Conservation (phyloP, 1,140 invertebrate genomes). For the Phortica variegata region DNA sequence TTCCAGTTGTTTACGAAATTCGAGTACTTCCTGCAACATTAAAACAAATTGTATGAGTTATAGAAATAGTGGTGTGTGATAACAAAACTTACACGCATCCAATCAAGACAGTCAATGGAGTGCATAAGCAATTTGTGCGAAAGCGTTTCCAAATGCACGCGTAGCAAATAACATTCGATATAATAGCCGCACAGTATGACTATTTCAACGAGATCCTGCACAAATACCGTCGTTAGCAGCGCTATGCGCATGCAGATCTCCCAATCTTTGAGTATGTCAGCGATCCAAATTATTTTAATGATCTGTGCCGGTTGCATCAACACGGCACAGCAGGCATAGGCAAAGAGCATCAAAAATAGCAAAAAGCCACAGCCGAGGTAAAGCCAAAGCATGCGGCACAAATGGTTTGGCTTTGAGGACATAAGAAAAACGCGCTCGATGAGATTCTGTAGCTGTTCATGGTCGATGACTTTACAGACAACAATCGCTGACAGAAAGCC, state of each 20-base stretch:
- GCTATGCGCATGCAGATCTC: conserved; percentile 55
- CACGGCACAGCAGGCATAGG: conserved; percentile 61
- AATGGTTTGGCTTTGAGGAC: conserved; percentile 61
- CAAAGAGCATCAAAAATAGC: conserved; percentile 68
- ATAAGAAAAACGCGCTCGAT: conserved; percentile 75
- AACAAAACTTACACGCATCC: conserved; percentile 71
- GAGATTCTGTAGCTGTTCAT: conserved; percentile 84
- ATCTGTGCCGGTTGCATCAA: conserved; percentile 65
- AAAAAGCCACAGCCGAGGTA: conserved; percentile 68
- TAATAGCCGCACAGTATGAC: conserved; percentile 78
- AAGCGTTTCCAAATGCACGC: conserved; percentile 70
- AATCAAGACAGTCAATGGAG: conserved; percentile 68
- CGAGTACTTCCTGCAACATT: conserved; percentile 66
- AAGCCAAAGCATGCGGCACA: conserved; percentile 70
- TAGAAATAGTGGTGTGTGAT: background rate
- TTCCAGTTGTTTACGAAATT: conserved; percentile 72
- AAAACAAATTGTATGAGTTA: conserved; percentile 5
- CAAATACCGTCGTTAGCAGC: conserved; percentile 68
- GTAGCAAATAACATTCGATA: conserved; percentile 74
- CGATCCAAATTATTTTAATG: conserved; percentile 38
- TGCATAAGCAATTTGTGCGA: conserved; percentile 70
- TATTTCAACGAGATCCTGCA: conserved; percentile 76
- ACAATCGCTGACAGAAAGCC: conserved; percentile 77
- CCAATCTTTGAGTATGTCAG: conserved; percentile 58
- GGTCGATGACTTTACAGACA: conserved; percentile 78